These are phyloP conservation scores for Amphiprion ocellaris DNA, from an alignment of 2,113 vertebrate species.

Conservation along the genomic window DNA sequence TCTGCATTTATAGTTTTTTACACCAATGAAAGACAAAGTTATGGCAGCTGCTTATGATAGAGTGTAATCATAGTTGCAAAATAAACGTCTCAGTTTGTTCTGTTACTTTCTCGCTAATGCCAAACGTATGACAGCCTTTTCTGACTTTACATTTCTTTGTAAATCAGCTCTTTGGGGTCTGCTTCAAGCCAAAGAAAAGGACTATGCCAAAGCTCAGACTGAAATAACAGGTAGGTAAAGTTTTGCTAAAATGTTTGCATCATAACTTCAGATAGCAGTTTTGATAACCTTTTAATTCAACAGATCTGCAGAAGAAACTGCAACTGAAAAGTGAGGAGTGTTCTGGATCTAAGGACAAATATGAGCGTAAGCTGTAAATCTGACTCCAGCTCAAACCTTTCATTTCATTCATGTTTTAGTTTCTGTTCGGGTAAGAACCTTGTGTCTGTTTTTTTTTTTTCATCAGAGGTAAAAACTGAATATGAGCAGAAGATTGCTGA, in stretches of 20 bases:
- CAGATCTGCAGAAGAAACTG: conserved; percentile 52
- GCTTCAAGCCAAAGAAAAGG: conserved; percentile 31
- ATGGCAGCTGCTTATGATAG: neutral
- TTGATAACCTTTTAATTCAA: neutral
- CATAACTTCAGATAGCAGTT: neutral
- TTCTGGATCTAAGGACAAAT: neutral
- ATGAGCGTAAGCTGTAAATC: conserved; percentile 3
- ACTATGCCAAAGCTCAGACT: conserved; percentile 31
- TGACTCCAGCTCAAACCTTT: neutral
- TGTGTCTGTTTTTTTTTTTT: neutral
- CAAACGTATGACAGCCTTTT: neutral
- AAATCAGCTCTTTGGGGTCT: conserved; percentile 33
- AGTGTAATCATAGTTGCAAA: neutral
- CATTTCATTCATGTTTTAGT: neutral
- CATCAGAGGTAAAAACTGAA: conserved; percentile 14
- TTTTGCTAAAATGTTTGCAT: neutral
- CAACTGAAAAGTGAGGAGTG: neutral
- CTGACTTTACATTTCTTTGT: neutral
- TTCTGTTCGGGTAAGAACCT: neutral
- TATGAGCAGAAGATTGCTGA: conserved; percentile 9
- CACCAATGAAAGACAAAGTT: neutral
- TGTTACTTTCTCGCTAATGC: neutral
- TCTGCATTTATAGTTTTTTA: neutral
- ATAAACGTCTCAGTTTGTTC: neutral
- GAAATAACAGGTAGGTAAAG: conserved; percentile 33